Evolutionary conservation across 2,888 invertebrate species (phyloP), one percentile per base, ranked within the genome.

Genomic region (Andrena bicolor): DNA sequence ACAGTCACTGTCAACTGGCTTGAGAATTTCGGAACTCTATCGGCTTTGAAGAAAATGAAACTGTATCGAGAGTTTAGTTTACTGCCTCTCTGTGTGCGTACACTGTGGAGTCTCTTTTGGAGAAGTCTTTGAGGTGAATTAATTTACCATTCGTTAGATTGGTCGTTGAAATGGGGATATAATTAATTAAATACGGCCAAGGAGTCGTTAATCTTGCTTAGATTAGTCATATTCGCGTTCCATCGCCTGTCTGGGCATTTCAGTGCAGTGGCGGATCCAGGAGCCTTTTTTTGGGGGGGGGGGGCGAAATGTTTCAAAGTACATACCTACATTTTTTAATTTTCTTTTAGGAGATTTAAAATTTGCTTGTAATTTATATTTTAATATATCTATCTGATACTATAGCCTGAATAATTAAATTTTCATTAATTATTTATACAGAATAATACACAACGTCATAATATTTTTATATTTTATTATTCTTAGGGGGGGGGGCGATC

Each of bases 41-140:
- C 23, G 64, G 60, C 60, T 28, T 20, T 28, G 53, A 82, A 80
- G 66, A 82, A 80, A 68, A 30, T 66, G 51, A 49, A 76, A 82
- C 63, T 80, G 68, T 51, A 10, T 16, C 3, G 8, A 26, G 32
- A 80, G 60, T 53, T 65, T 35, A 20, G 7, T n/a, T 41, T 26
- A 10, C 8, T n/a, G 20, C n/a, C 32, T 5, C n/a, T 23, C n/a
- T 35, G 16, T 53, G 20, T 23, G 53, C 32, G 32, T 8, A 53
- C 53, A 53, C 10, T 53, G 56, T 20, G 26, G 10, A 13, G 3
- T 7, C 32, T 35, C 51, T 53, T 66, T n/a, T 5, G n/a, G 16
- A 30, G 10, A 23, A 60, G 28, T 41, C 26, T 48, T 20, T 53
- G 51, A 20, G 13, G 2, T 26, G 32, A 35, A 35, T 63, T 49